Percentiles rank a stretch among this genome's conserved stretches.
These are phyloP conservation scores for Agapornis roseicollis DNA, from an alignment of 2,113 vertebrate species.

Conservation along the genomic window DNA sequence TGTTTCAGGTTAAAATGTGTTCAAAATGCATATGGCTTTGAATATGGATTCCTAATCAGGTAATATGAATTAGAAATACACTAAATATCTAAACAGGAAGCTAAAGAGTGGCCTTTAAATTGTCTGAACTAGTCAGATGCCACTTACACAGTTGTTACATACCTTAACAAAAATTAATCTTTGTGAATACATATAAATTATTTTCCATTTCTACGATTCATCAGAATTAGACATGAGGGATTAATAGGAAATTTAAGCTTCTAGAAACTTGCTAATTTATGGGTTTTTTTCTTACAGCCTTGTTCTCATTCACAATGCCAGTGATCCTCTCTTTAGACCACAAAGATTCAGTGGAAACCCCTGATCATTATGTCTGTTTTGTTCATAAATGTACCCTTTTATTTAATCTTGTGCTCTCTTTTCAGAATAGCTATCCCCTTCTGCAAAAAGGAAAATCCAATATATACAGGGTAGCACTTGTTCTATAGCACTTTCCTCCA, in stretches of 20 bases:
- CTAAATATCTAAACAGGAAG: neutral
- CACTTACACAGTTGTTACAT: neutral
- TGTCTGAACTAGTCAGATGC: neutral
- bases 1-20: neutral
- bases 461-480: neutral
- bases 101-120: neutral
- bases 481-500: neutral
- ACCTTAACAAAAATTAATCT: neutral
- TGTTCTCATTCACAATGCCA: neutral
- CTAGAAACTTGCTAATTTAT: neutral
- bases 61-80: neutral
- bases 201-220: neutral
- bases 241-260: neutral
- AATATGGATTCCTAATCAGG: neutral
- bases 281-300: neutral
- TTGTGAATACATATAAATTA: neutral
- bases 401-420: neutral
- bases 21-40: neutral
- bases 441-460: slow-evolving; percentile 20
- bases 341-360: neutral
- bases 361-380: neutral
- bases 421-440: neutral
- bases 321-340: neutral
- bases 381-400: slow-evolving; percentile 13
- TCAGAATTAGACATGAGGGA: neutral